Evolutionary conservation across 2,113 vertebrate species (phyloP).

Genomic region (Oplegnathus fasciatus): DNA sequence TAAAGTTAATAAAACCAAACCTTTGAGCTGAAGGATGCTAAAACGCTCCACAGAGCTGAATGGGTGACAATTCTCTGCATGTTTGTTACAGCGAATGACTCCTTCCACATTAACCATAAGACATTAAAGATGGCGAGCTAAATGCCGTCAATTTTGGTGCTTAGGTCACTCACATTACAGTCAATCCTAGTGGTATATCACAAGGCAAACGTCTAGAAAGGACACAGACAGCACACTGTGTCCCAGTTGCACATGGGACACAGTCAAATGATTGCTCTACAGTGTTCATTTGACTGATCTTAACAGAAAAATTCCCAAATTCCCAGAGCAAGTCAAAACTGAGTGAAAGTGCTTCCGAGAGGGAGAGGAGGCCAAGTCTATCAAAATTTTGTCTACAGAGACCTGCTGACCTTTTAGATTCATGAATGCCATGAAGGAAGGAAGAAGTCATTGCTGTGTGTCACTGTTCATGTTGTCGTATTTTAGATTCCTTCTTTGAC

Average conservation of each 20-base stretch:
- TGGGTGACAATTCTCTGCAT: neutral
- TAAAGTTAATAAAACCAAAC: neutral
- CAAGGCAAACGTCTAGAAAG: neutral
- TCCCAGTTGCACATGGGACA: neutral
- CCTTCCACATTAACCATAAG: neutral
- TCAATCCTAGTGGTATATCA: neutral
- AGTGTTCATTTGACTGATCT: neutral
- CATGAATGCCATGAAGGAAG: constrained; percentile 1
- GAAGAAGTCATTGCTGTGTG: neutral
- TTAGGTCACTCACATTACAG: neutral
- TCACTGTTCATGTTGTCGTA: neutral
- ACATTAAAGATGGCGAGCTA: neutral
- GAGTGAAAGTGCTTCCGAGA: neutral
- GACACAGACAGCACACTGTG: neutral
- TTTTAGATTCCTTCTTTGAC: constrained; percentile 1
- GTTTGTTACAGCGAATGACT: neutral
- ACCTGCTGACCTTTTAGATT: constrained; percentile 24
- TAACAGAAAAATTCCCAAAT: neutral
- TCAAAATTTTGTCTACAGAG: neutral
- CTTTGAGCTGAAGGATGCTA: neutral
- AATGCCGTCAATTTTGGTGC: neutral
- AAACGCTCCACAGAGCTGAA: neutral
- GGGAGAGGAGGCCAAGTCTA: neutral
- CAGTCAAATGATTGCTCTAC: neutral
- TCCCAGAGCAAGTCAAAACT: neutral